These are phyloP conservation scores for Stomorhina lunata DNA, from an alignment of 2,888 invertebrate species.

Conservation along the genomic window DNA sequence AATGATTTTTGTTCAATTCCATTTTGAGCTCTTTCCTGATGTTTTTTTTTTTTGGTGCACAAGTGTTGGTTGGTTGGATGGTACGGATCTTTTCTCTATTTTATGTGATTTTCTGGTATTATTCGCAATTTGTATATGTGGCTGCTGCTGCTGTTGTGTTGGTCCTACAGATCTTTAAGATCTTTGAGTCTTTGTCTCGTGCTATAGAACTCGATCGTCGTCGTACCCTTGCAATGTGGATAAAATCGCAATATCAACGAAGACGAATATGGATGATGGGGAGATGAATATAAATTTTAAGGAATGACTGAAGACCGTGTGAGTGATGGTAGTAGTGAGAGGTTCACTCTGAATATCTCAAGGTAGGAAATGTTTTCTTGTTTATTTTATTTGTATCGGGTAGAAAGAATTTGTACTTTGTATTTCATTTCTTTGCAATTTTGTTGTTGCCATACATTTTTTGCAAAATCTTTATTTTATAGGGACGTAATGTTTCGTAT, in stretches of 20 bases:
- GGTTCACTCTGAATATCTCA: slow-evolving; percentile 31
- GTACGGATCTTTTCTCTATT: background rate
- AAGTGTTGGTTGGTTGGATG: slow-evolving; percentile 43
- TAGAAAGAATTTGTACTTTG: slow-evolving; percentile 30
- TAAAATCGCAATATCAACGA: background rate
- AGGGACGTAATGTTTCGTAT: slow-evolving; percentile 38
- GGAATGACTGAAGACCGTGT: background rate
- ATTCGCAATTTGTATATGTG: slow-evolving; percentile 61
- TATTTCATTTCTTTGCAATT: slow-evolving; percentile 4
- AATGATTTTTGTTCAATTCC: slow-evolving; percentile 10
- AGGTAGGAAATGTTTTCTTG: slow-evolving; percentile 56
- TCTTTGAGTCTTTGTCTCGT: slow-evolving; percentile 56
- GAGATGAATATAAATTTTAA: background rate
- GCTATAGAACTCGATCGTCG: slow-evolving; percentile 33
- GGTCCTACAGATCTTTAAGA: slow-evolving; percentile 24
- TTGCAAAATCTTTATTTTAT: slow-evolving; percentile 38
- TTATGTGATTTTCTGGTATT: slow-evolving; percentile 55
- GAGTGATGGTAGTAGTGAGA: slow-evolving; percentile 15
- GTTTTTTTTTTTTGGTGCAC: slow-evolving; percentile 2
- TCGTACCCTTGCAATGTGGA: background rate
- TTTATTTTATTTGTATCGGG: slow-evolving; percentile 57
- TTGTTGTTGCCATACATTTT: background rate
- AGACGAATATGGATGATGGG: background rate
- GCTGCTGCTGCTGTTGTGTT: slow-evolving; percentile 1
- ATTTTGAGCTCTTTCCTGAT: background rate